Conservation (phyloP, 2,113 vertebrate species). For the Petroica traversi region DNA sequence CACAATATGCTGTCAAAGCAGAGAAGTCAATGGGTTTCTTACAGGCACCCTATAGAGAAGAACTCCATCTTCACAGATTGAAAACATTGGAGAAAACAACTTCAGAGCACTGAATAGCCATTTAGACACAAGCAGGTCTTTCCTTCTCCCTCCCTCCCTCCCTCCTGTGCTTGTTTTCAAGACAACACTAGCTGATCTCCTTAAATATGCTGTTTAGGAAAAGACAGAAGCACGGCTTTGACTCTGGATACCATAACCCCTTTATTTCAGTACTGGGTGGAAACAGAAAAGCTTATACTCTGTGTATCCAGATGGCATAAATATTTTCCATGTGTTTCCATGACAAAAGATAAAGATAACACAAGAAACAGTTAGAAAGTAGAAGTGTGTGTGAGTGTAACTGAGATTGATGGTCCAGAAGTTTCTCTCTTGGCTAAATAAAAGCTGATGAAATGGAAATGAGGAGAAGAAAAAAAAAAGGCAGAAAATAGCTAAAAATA, state of each 20-base stretch:
- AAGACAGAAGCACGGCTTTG: background rate
- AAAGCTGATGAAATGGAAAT: conserved; percentile 11
- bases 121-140: background rate
- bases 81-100: background rate
- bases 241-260: background rate
- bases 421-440: conserved; percentile 27
- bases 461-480: background rate
- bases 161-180: background rate
- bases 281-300: conserved; percentile 8
- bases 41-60: background rate
- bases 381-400: background rate
- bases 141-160: background rate
- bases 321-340: conserved; percentile 46
- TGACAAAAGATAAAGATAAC: conserved; percentile 62
- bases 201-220: background rate
- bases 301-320: conserved; percentile 30
- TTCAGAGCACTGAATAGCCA: background rate
- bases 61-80: background rate
- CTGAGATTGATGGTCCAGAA: conserved; percentile 16
- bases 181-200: background rate
- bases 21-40: background rate
- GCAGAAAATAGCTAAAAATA: background rate
- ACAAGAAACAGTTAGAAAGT: conserved; percentile 24
- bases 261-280: background rate
- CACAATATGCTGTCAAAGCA: background rate